These are phyloP conservation scores for Agrilus cyanescens DNA, from an alignment of 2,888 invertebrate genomes.

Conservation along the genomic window DNA sequence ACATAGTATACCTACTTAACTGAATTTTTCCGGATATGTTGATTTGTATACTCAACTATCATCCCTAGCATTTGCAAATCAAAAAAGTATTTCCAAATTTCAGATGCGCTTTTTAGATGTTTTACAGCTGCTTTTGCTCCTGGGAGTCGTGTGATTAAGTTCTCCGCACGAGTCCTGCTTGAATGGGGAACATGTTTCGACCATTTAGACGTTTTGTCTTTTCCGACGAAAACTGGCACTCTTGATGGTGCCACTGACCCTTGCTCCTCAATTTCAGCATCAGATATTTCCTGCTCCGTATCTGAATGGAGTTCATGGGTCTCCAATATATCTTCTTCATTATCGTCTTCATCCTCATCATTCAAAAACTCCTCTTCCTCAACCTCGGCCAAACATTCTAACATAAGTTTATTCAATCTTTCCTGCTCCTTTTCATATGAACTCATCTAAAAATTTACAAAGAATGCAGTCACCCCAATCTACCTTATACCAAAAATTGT, in stretches of 20 bases:
- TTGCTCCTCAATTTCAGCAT: no score
- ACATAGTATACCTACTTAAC: no score
- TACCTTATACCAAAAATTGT: no score
- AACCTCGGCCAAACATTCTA: neutral
- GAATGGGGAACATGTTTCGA: conserved; percentile 1
- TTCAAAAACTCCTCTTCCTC: no score
- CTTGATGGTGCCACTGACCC: neutral
- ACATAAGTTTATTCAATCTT: neutral
- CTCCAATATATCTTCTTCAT: conserved; percentile 1
- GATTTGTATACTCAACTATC: no score
- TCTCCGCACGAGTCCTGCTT: conserved; percentile 1
- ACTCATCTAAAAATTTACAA: neutral
- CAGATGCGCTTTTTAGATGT: conserved; percentile 1
- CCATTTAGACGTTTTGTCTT: neutral
- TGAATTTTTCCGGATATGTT: no score
- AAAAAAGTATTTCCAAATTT: conserved; percentile 4
- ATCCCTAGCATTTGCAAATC: neutral
- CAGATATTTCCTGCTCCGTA: neutral
- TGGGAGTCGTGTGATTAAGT: conserved; percentile 3
- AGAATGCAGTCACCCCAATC: no score
- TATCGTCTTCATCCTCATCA: neutral
- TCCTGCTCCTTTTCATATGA: neutral
- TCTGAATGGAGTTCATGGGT: neutral
- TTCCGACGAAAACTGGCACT: neutral
- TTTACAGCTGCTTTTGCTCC: neutral